phyloP scores from a whole-genome alignment of 2,113 vertebrate species.

The Garra rufa region DNA sequence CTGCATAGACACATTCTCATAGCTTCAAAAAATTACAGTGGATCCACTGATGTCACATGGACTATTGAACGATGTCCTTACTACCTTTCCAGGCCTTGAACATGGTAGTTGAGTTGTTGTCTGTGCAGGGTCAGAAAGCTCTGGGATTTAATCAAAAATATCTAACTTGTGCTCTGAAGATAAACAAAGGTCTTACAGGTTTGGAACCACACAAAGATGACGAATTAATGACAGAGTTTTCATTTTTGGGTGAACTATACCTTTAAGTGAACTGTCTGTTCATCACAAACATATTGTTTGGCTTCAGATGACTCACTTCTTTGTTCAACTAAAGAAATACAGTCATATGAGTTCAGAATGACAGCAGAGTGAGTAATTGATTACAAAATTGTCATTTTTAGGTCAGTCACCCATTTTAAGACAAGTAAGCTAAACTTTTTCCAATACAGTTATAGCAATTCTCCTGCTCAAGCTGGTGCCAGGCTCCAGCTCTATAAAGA shows the following conservation, averaged over 20 bases:
- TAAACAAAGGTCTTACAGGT: neutral
- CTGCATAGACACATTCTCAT: no score
- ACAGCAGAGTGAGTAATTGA: neutral
- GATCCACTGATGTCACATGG: no score
- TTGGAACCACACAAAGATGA: neutral
- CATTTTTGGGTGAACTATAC: neutral
- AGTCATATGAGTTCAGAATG: neutral
- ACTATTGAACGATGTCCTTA: no score
- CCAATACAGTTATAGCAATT: neutral
- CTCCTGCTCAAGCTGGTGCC: neutral
- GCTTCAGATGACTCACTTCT: neutral
- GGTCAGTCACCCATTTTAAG: neutral
- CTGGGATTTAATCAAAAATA: no score
- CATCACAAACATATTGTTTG: neutral
- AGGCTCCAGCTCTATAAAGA: neutral
- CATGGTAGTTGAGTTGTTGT: no score
- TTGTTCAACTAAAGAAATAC: neutral
- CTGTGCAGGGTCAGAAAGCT: no score
- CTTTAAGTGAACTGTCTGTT: neutral
- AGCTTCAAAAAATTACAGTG: no score
- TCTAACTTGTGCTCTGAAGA: no score
- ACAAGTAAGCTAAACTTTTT: neutral
- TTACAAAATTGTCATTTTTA: neutral
- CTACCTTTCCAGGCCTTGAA: no score
- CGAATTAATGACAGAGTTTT: neutral